Percentiles rank a stretch among this genome's conserved stretches.
Conservation (phyloP, 1,140 invertebrate species). For the Micrasema minimum region DNA sequence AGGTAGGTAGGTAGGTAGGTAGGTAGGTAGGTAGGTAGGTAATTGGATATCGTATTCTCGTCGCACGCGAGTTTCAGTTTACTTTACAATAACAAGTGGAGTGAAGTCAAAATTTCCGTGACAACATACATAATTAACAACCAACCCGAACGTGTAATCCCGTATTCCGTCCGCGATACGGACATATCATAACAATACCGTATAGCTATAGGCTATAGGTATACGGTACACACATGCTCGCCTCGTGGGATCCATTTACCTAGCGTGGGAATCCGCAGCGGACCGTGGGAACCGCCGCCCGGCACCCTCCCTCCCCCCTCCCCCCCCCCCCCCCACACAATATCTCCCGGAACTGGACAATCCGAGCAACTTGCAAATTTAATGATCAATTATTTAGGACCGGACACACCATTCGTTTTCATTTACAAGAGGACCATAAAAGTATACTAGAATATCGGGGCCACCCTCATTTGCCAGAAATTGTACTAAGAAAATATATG, state of each 20-base stretch:
- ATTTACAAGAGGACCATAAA: too few species aligned
- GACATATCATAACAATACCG: not conserved
- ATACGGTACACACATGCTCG: not conserved
- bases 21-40: too few species aligned
- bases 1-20: too few species aligned
- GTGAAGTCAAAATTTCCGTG: not conserved
- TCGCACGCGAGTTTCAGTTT: not conserved
- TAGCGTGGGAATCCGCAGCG: conserved; percentile 1
- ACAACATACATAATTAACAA: not conserved
- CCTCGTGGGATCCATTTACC: not conserved
- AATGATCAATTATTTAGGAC: too few species aligned
- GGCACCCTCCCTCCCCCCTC: not conserved
- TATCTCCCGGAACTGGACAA: too few species aligned
- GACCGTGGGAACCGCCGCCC: conserved; percentile 11
- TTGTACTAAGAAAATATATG: too few species aligned
- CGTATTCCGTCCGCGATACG: not conserved
- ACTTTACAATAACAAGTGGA: not conserved
- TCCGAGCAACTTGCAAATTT: too few species aligned
- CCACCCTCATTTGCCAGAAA: too few species aligned
- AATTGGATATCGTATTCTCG: too few species aligned
- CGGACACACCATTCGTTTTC: too few species aligned
- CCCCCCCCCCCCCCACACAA: not conserved
- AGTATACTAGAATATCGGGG: too few species aligned
- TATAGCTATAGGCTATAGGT: not conserved
- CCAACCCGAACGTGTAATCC: not conserved